These are phyloP conservation scores for Scrobipalpa atriplicella DNA, from an alignment of 2,888 invertebrate species.

Conservation along the genomic window DNA sequence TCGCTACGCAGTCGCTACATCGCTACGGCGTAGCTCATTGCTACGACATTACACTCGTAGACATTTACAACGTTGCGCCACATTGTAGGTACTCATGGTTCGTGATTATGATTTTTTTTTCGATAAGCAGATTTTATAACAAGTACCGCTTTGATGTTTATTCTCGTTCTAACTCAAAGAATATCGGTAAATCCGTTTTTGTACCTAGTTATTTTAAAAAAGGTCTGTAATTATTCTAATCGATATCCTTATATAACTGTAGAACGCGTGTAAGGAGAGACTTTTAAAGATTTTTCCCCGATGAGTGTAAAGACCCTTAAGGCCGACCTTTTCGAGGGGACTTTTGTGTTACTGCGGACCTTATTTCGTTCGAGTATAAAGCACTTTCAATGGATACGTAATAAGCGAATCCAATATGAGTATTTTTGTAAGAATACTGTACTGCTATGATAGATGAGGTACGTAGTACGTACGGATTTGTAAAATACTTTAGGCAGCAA, in stretches of 20 bases:
- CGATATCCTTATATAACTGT: conserved; percentile 1
- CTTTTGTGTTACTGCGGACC: conserved; percentile 27
- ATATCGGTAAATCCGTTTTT: no score
- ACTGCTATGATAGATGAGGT: not conserved
- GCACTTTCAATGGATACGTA: conserved; percentile 16
- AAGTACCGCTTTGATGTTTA: no score
- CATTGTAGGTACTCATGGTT: no score
- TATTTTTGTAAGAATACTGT: not conserved
- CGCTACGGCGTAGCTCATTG: no score
- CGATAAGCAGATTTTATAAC: no score
- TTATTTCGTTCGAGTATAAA: conserved; percentile 16
- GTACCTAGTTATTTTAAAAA: not conserved
- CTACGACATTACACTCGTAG: no score
- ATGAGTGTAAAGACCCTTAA: conserved; percentile 15
- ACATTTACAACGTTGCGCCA: no score
- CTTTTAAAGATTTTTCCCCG: conserved; percentile 12
- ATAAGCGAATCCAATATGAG: conserved; percentile 11
- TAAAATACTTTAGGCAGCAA: no score
- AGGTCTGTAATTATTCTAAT: conserved; percentile 1
- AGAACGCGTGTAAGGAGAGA: conserved; percentile 7
- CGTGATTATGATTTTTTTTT: no score
- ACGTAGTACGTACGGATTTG: no score
- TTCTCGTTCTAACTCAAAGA: no score
- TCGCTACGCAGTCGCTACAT: no score
- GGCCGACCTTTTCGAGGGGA: conserved; percentile 29